These are phyloP conservation scores for Gymnogyps californianus DNA, from an alignment of 2,113 vertebrate genomes.

Conservation along the genomic window DNA sequence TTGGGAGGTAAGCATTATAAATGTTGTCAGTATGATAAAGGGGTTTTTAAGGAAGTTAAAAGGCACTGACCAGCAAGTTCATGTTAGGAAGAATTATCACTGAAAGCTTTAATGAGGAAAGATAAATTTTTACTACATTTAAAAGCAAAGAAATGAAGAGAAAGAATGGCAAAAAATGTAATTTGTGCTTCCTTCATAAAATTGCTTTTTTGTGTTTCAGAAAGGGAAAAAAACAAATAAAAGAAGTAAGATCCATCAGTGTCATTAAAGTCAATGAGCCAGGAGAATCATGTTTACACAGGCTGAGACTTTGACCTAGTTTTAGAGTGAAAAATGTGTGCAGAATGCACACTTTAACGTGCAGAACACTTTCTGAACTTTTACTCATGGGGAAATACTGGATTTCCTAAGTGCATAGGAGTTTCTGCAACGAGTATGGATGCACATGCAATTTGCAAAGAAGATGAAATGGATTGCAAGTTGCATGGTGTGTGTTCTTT, in stretches of 20 bases:
- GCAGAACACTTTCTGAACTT: not conserved
- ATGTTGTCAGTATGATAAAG: not conserved
- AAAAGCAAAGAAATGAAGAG: not conserved
- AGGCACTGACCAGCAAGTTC: not conserved
- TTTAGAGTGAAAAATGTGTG: not conserved
- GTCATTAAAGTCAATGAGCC: not conserved
- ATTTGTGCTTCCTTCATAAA: not conserved
- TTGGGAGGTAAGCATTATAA: not conserved
- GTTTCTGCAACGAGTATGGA: not conserved
- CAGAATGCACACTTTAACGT: not conserved
- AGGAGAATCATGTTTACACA: not conserved
- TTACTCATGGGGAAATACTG: not conserved
- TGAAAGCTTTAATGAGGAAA: not conserved
- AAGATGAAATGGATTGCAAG: not conserved
- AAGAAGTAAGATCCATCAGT: not conserved
- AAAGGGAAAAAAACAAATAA: not conserved
- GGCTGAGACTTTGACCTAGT: not conserved
- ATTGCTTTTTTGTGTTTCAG: not conserved
- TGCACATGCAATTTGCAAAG: not conserved
- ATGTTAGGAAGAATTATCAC: not conserved
- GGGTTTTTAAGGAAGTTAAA: not conserved
- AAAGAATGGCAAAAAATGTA: not conserved
- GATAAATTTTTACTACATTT: not conserved
- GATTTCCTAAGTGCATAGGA: not conserved
- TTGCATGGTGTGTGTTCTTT: not conserved